phyloP scores from a whole-genome alignment of 2,797 vertebrate genomes.

The Argya squamiceps region DNA sequence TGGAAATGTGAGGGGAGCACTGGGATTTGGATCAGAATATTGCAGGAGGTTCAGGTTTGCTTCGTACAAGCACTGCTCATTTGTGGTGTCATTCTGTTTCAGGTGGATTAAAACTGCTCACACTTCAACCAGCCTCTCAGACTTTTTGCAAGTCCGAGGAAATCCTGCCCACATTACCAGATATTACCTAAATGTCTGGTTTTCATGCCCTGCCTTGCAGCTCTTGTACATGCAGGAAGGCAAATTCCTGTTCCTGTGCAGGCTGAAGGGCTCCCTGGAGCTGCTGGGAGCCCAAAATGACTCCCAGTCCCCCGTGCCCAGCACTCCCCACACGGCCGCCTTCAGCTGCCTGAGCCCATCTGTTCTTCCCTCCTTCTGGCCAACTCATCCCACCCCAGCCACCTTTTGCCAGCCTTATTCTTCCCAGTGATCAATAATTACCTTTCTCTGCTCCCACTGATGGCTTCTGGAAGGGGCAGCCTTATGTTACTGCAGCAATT shows the following conservation, averaged over 20 bases:
- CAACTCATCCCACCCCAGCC: neutral
- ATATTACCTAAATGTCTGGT: neutral
- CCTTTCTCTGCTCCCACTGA: conserved; percentile 42
- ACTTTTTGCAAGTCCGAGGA: neutral
- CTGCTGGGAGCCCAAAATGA: neutral
- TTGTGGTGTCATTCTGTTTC: neutral
- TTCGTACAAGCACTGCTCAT: neutral
- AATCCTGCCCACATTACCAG: neutral
- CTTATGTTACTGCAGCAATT: conserved; percentile 54
- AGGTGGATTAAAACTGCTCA: neutral
- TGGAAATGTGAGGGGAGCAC: neutral
- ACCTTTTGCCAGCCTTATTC: conserved; percentile 49
- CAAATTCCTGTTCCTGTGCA: neutral
- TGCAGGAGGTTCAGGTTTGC: neutral
- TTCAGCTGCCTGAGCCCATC: neutral
- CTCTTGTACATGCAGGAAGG: neutral
- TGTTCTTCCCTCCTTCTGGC: conserved; percentile 18
- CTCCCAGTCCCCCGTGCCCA: neutral
- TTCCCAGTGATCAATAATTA: conserved; percentile 61
- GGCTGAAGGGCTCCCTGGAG: neutral
- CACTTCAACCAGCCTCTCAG: neutral
- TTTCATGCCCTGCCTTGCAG: neutral
- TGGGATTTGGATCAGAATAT: neutral
- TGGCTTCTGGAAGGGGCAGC: conserved; percentile 50
- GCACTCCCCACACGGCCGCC: neutral